phyloP scores from a whole-genome alignment of 1,140 invertebrate species.

The Scaptomyza montana region DNA sequence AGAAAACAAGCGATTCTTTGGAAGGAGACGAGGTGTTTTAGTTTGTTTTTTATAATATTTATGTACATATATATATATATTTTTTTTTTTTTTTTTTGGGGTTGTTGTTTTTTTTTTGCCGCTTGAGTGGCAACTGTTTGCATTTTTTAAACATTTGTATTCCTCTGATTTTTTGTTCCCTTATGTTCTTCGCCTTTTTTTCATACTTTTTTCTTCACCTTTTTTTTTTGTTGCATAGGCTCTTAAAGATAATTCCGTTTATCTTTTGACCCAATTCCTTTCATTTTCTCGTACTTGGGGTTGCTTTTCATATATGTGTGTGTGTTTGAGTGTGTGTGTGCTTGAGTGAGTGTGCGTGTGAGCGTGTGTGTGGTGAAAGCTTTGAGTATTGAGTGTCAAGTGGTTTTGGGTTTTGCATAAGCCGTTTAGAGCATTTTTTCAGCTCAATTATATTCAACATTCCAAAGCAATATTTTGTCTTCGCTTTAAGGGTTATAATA shows the following conservation, averaged over 20 bases:
- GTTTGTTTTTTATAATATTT: background rate
- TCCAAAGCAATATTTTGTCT: background rate
- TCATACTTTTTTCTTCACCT: too few relatives aligned
- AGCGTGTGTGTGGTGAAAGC: constrained; percentile 9
- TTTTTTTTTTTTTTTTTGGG: constrained; percentile 8
- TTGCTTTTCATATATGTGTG: constrained; percentile 9
- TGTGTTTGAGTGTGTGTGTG: background rate
- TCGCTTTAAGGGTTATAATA: too few relatives aligned
- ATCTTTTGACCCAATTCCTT: constrained; percentile 81
- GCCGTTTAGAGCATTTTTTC: constrained; percentile 2
- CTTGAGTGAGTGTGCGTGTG: background rate
- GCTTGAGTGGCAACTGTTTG: constrained; percentile 73
- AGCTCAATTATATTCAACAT: background rate
- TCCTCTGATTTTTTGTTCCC: background rate
- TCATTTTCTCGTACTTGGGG: constrained; percentile 62
- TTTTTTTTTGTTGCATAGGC: constrained; percentile 55
- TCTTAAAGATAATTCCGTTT: constrained; percentile 78
- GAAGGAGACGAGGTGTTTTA: background rate
- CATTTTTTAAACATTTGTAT: constrained; percentile 42
- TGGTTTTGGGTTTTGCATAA: constrained; percentile 12
- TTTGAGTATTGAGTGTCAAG: constrained; percentile 38
- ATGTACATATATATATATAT: too few relatives aligned
- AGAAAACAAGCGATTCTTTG: background rate
- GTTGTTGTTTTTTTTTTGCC: constrained; percentile 1
- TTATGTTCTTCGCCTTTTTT: background rate